phyloP scores from a whole-genome alignment of 2,797 vertebrate genomes.

The Synanceia verrucosa region DNA sequence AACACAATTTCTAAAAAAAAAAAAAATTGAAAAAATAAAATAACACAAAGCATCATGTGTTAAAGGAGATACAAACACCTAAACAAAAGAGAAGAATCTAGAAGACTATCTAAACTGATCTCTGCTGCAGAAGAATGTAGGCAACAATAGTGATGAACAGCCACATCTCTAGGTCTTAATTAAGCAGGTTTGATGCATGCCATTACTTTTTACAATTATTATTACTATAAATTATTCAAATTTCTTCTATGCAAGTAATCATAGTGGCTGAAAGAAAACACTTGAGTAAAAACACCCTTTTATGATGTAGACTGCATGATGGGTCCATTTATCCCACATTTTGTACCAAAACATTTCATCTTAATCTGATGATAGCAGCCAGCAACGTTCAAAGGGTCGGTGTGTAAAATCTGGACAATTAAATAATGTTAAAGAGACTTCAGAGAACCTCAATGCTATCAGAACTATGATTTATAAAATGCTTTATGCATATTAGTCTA shows the following conservation, averaged over 20 bases:
- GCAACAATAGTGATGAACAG: slow-evolving; percentile 10
- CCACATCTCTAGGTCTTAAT: neutral
- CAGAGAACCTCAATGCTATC: neutral
- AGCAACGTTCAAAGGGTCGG: neutral
- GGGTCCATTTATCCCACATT: neutral
- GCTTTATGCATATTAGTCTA: neutral
- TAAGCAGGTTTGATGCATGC: neutral
- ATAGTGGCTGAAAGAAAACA: neutral
- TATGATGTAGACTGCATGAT: neutral
- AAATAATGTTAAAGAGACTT: neutral
- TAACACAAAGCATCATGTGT: slow-evolving; percentile 10
- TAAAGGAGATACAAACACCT: slow-evolving; percentile 17
- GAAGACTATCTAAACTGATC: neutral
- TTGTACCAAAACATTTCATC: neutral
- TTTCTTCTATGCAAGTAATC: too few species aligned
- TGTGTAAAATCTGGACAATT: neutral
- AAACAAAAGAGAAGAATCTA: slow-evolving; percentile 1
- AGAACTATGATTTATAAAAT: neutral
- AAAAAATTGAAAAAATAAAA: too few species aligned
- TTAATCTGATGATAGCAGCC: neutral
- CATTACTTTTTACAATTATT: neutral
- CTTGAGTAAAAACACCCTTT: neutral
- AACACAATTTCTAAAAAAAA: slow-evolving; percentile 3
- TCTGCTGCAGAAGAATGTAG: neutral
- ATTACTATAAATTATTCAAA: neutral